Evolutionary conservation across 2,888 invertebrate genomes (phyloP), one percentile per base, ranked within the genome.

Genomic region (Drosophila leonis): DNA sequence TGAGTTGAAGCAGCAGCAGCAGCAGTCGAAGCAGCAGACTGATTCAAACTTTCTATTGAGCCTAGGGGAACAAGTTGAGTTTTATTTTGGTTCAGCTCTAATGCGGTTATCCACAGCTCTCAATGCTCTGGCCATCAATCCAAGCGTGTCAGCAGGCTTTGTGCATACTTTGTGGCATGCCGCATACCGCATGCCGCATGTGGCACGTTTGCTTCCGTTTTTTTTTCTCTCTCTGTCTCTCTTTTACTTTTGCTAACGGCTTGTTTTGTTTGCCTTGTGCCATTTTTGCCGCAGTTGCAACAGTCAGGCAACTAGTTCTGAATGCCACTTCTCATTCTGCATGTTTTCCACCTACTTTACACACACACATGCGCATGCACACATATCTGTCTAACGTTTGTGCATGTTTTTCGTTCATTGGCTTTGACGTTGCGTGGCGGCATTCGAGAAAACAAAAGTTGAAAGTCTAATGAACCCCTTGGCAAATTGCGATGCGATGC

Each of bases 381-480:
- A 31, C 57, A 52, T 59, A 41, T 57, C 41, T 63, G 61, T 54
- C 54, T n/a, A 67, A 78, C 54, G 31, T 61, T 57, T 54, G 57
- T 62, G 73, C 79, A 83, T 81, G 84, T 81, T 89, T 81, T 77
- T 75, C 77, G 88, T 81, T 73, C 84, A 84, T 87, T 87, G 90
- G 84, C 88, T 89, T 84, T 89, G 88, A 83, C 82, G 76, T 83
- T 65, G 56, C 61, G 64, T 35, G 73, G 55, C 65, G 75, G 71
- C 67, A 68, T 52, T 27, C 48, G 56, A 64, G 56, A 66, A 63
- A 70, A 75, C 80, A 79, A 78, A 75, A 67, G 72, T 63, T 69
- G 79, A 75, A 89, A 84, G 90, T 89, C 85, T 85, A 89, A 89
- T 89, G 88, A 89, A 85, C 90, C 88, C 85, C 75, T 84, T 75